These are phyloP conservation scores for Drosophila nigromelanica DNA, from an alignment of 1,140 invertebrate species.

Conservation along the genomic window DNA sequence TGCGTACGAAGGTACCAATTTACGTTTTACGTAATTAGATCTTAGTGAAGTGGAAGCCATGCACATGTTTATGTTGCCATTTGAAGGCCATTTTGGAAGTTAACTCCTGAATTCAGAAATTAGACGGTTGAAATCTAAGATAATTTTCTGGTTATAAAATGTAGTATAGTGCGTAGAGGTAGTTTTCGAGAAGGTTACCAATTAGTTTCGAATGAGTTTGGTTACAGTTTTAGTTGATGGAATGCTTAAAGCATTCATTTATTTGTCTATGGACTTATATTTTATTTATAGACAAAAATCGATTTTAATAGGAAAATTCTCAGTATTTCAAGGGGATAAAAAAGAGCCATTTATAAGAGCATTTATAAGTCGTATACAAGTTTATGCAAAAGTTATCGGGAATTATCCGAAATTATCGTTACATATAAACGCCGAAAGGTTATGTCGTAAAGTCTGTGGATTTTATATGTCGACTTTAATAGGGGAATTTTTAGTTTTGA, in stretches of 20 bases:
- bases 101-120: not conserved
- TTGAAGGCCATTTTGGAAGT: not conserved
- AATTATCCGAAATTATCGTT: not conserved
- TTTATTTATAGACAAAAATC: too few relatives aligned
- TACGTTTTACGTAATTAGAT: slow-evolving; percentile 2
- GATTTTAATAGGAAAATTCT: too few relatives aligned
- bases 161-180: not conserved
- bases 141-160: not conserved
- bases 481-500: too few relatives aligned
- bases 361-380: too few relatives aligned
- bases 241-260: too few relatives aligned
- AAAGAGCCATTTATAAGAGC: too few relatives aligned
- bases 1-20: slow-evolving; percentile 16
- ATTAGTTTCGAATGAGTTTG: not conserved
- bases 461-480: too few relatives aligned
- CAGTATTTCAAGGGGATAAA: too few relatives aligned
- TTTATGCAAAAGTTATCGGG: not conserved
- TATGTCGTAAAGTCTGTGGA: too few relatives aligned
- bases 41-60: not conserved
- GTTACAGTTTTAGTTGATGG: too few relatives aligned
- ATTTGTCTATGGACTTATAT: too few relatives aligned
- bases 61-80: not conserved
- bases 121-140: not conserved
- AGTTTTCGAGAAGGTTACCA: not conserved
- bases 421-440: not conserved